phyloP scores from a whole-genome alignment of 2,888 invertebrate genomes.

The Eupsilia transversa region DNA sequence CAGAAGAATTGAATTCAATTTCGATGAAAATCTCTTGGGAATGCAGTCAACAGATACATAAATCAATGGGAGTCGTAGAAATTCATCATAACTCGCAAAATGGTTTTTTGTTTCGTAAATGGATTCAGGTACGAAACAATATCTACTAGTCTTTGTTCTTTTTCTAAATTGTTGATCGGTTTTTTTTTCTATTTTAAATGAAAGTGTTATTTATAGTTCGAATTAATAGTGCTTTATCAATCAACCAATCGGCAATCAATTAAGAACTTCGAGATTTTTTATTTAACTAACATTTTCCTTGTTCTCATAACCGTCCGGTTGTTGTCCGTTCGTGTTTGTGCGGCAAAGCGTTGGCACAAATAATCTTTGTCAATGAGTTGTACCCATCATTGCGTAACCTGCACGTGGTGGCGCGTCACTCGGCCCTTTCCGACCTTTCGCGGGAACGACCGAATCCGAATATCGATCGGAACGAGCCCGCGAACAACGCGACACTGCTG shows the following conservation, averaged over 20 bases:
- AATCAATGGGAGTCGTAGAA: slow-evolving; percentile 27
- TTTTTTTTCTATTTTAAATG: background rate
- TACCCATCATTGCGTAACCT: slow-evolving; percentile 85
- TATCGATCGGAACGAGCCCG: slow-evolving; percentile 83
- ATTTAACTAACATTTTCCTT: background rate
- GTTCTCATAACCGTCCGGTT: slow-evolving; percentile 13
- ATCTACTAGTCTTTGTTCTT: background rate
- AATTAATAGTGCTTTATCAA: background rate
- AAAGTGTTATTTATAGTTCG: background rate
- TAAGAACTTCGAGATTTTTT: background rate
- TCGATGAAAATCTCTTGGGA: slow-evolving; percentile 34
- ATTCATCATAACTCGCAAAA: slow-evolving; percentile 7
- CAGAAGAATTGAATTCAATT: slow-evolving; percentile 46
- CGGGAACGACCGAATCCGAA: slow-evolving; percentile 79
- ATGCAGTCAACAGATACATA: slow-evolving; percentile 46
- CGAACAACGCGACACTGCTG: slow-evolving; percentile 81
- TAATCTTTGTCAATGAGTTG: slow-evolving; percentile 89
- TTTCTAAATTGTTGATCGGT: background rate
- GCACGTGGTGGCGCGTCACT: slow-evolving; percentile 84
- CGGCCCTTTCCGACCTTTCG: slow-evolving; percentile 75
- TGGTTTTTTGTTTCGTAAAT: slow-evolving; percentile 7
- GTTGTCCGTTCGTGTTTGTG: slow-evolving; percentile 66
- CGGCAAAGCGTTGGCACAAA: slow-evolving; percentile 77
- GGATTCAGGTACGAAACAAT: background rate
- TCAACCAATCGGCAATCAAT: background rate